A percentile compares a stretch with the other conserved stretches of the same genome.
Evolutionary conservation across 2,888 invertebrate genomes (phyloP).

Genomic region (Parasteatoda lunata): DNA sequence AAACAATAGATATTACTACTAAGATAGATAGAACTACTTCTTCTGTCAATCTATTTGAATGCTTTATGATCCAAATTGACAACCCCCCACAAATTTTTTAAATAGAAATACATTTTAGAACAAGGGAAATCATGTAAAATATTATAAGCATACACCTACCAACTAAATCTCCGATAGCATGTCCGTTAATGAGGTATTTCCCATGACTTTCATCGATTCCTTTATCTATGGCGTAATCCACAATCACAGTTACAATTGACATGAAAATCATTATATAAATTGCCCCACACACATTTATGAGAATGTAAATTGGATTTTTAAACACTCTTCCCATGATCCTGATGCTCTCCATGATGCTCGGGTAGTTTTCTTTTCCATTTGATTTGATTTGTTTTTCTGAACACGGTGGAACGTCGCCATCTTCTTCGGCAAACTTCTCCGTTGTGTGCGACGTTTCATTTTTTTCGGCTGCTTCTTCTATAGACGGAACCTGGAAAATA

Average conservation of each 20-base stretch:
- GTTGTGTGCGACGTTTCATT: not conserved
- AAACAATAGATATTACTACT: too few relatives aligned
- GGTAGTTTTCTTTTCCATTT: not conserved
- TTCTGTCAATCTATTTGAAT: too few relatives aligned
- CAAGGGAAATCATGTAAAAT: too few relatives aligned
- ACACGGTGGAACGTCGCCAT: not conserved
- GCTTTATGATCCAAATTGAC: too few relatives aligned
- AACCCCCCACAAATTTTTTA: too few relatives aligned
- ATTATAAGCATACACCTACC: constrained; percentile 9
- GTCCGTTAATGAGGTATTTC: constrained; percentile 49
- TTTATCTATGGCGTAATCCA: constrained; percentile 51
- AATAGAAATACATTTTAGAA: too few relatives aligned
- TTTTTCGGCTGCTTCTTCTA: not conserved
- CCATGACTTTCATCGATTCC: constrained; percentile 32
- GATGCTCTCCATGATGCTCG: not conserved
- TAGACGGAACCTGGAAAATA: not conserved
- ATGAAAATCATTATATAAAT: constrained; percentile 17
- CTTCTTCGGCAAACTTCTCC: not conserved
- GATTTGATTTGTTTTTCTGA: too few relatives aligned
- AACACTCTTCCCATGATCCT: constrained; percentile 20
- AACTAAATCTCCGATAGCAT: constrained; percentile 51
- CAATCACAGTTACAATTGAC: constrained; percentile 26
- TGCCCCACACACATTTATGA: constrained; percentile 42
- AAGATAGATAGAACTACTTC: too few relatives aligned
- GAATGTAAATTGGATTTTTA: constrained; percentile 29